A percentile compares a stretch with the other conserved stretches of the same genome.
phyloP scores from a whole-genome alignment of 2,113 vertebrate species.

The Hippocampus zosterae region DNA sequence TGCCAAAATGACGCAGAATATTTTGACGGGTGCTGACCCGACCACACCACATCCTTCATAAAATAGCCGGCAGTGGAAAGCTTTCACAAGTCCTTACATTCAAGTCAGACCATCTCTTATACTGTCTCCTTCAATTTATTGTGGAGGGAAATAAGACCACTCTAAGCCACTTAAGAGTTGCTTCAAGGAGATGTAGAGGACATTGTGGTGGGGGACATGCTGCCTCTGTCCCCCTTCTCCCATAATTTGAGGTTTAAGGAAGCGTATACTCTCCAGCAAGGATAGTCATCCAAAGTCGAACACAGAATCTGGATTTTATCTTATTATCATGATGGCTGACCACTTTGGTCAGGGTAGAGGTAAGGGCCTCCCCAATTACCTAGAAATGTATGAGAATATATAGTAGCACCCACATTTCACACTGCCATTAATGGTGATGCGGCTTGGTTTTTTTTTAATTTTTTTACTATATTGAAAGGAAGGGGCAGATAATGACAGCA shows the following conservation, averaged over 20 bases:
- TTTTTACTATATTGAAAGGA: slow-evolving; percentile 53
- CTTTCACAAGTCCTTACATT: slow-evolving; percentile 60
- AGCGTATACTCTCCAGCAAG: slow-evolving; percentile 49
- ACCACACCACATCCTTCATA: slow-evolving; percentile 45
- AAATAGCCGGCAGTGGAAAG: slow-evolving; percentile 47
- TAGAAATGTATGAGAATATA: slow-evolving; percentile 49
- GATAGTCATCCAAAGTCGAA: slow-evolving; percentile 40
- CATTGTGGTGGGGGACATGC: slow-evolving; percentile 38
- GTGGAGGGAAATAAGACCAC: slow-evolving; percentile 53
- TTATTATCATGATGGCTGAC: slow-evolving; percentile 53
- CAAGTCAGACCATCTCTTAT: slow-evolving; percentile 51
- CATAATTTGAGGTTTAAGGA: slow-evolving; percentile 40
- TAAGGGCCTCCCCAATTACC: slow-evolving; percentile 36
- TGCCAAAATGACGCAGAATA: slow-evolving; percentile 33
- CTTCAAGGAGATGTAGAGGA: slow-evolving; percentile 65
- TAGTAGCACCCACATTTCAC: slow-evolving; percentile 45
- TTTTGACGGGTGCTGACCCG: slow-evolving; percentile 31
- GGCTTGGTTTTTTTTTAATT: slow-evolving; percentile 47
- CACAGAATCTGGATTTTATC: slow-evolving; percentile 48
- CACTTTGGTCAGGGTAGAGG: slow-evolving; percentile 35
- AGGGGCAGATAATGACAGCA: slow-evolving; percentile 46
- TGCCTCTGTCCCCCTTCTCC: slow-evolving; percentile 20
- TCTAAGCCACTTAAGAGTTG: slow-evolving; percentile 62
- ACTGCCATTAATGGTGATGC: slow-evolving; percentile 62
- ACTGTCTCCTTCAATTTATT: slow-evolving; percentile 65